Percentiles rank a stretch among this genome's conserved stretches.
Evolutionary conservation across 2,888 invertebrate species (phyloP).

Genomic region (Brachycybe producta): DNA sequence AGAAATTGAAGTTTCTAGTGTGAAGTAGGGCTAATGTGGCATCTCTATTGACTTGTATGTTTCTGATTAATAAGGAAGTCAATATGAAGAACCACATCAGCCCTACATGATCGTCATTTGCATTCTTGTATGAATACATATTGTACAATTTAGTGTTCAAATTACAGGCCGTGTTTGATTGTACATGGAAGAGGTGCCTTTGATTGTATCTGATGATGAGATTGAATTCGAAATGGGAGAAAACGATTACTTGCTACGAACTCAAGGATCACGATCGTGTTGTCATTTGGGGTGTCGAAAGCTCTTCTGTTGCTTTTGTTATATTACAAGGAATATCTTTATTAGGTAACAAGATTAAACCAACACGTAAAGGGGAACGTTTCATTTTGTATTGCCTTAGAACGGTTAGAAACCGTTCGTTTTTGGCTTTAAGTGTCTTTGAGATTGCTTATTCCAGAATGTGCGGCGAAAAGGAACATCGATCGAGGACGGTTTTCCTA

Average conservation of each 20-base stretch:
- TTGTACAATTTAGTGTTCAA: background rate
- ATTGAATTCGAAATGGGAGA: slow-evolving; percentile 37
- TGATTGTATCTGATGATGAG: slow-evolving; percentile 31
- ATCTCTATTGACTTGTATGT: too few relatives aligned
- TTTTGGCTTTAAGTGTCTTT: slow-evolving; percentile 51
- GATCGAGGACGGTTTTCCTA: slow-evolving; percentile 33
- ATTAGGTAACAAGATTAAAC: slow-evolving; percentile 25
- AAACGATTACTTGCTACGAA: slow-evolving; percentile 35
- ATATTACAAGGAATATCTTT: slow-evolving; percentile 17
- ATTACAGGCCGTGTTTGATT: slow-evolving; percentile 13
- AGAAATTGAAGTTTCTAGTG: too few relatives aligned
- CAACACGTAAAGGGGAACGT: background rate
- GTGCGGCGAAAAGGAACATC: slow-evolving; percentile 38
- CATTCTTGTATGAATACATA: background rate
- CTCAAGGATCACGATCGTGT: slow-evolving; percentile 23
- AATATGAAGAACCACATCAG: too few relatives aligned
- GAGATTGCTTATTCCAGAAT: slow-evolving; percentile 54
- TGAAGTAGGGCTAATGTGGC: too few relatives aligned
- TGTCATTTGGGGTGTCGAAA: slow-evolving; percentile 7
- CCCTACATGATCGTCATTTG: too few relatives aligned
- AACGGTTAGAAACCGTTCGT: slow-evolving; percentile 1
- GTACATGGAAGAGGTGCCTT: slow-evolving; percentile 32
- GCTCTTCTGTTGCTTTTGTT: slow-evolving; percentile 16
- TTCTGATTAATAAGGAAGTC: too few relatives aligned
- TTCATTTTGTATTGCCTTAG: background rate